These are phyloP conservation scores for Zosterops borbonicus DNA, from an alignment of 2,113 vertebrate species.

Conservation along the genomic window DNA sequence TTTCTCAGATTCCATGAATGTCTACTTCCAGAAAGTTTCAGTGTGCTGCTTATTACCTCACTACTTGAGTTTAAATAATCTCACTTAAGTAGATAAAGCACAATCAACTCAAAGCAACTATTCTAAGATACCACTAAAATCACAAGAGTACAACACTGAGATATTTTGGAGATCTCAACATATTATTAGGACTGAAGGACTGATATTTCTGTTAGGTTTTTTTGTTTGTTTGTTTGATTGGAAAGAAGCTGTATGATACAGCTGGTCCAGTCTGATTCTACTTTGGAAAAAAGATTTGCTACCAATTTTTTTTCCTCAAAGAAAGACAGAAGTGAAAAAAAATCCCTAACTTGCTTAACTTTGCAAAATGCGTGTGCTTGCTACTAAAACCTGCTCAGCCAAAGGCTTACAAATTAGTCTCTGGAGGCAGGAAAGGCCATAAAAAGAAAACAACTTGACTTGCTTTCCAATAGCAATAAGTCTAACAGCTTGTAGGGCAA, in stretches of 20 bases:
- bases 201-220: not conserved
- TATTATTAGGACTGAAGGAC: not conserved
- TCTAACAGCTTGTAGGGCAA: not conserved
- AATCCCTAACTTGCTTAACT: not conserved
- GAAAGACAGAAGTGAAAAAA: not conserved
- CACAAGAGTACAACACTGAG: not conserved
- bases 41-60: not conserved
- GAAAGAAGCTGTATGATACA: not conserved
- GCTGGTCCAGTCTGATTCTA: not conserved
- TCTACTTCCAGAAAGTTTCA: not conserved
- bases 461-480: not conserved
- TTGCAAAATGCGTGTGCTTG: not conserved
- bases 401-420: conserved; percentile 6
- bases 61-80: not conserved
- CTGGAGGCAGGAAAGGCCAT: not conserved
- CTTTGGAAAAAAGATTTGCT: not conserved
- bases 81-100: not conserved
- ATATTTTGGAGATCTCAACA: not conserved
- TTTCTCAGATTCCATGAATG: not conserved
- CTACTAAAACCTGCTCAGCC: not conserved
- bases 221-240: not conserved
- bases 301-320: not conserved
- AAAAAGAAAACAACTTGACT: conserved; percentile 1
- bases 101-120: not conserved
- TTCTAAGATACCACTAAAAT: not conserved